A percentile compares a stretch with the other conserved stretches of the same genome.
Evolutionary conservation across 1,140 invertebrate genomes (phyloP).

Genomic region (Drosophila tsacasi): DNA sequence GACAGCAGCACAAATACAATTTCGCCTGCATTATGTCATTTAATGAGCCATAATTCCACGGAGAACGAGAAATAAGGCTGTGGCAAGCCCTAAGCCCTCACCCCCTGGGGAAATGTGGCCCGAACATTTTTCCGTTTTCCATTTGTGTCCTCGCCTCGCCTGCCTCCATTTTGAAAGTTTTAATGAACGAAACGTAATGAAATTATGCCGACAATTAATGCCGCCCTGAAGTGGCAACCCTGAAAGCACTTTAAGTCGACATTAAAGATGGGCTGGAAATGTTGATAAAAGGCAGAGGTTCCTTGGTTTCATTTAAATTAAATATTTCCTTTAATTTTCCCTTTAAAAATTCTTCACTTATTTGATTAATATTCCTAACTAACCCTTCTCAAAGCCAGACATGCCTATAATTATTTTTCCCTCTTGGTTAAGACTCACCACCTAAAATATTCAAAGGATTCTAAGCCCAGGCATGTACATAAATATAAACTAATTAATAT

Average conservation of each 20-base stretch:
- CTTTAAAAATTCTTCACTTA: not conserved
- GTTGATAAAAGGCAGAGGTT: not conserved
- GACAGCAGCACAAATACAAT: slow-evolving; percentile 38
- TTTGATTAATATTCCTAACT: not conserved
- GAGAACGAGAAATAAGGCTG: slow-evolving; percentile 29
- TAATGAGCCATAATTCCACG: slow-evolving; percentile 78
- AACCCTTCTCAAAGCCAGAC: slow-evolving; percentile 1
- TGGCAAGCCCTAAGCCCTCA: slow-evolving; percentile 12
- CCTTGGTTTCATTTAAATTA: too few species aligned
- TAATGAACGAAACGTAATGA: slow-evolving; percentile 75
- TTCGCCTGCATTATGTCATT: slow-evolving; percentile 70
- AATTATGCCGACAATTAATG: slow-evolving; percentile 76
- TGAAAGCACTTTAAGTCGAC: slow-evolving; percentile 41
- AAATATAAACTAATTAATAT: slow-evolving; percentile 1
- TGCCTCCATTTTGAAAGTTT: slow-evolving; percentile 67
- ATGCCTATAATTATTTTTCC: slow-evolving; percentile 4
- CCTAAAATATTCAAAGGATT: not conserved
- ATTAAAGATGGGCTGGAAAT: slow-evolving; percentile 8
- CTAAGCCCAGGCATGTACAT: not conserved
- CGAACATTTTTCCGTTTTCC: slow-evolving; percentile 33
- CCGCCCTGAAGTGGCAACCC: slow-evolving; percentile 29
- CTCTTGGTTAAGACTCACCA: not conserved
- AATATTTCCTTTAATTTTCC: not conserved
- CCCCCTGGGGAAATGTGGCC: slow-evolving; percentile 40
- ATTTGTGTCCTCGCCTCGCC: slow-evolving; percentile 33